A percentile compares a stretch with the other conserved stretches of the same genome.
Conservation (phyloP, 2,888 invertebrate genomes). For the Luperina nickerlii region DNA sequence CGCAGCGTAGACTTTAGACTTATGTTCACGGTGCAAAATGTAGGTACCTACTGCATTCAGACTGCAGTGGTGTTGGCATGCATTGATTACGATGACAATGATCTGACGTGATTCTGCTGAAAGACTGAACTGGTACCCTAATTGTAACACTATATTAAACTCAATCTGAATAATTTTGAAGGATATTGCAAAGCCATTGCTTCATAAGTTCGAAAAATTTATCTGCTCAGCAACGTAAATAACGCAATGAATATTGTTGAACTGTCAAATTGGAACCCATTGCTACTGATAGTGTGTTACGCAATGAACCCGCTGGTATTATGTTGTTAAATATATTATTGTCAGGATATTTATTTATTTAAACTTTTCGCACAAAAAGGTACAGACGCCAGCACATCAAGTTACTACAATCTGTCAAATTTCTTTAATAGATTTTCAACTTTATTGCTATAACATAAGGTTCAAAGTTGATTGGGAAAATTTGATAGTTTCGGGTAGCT, state of each 20-base stretch:
- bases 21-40: neutral
- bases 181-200: neutral
- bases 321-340: neutral
- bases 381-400: no score
- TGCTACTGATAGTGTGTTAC: neutral
- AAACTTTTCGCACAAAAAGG: no score
- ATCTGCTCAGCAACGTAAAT: neutral
- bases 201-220: neutral
- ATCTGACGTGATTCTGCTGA: conserved; percentile 11
- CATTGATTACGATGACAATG: neutral
- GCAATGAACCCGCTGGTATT: no score
- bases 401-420: no score
- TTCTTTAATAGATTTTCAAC: no score
- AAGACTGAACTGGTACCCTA: neutral
- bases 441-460: no score
- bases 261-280: neutral
- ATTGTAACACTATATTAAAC: neutral
- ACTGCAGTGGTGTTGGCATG: conserved; percentile 1
- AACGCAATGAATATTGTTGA: neutral
- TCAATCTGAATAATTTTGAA: neutral
- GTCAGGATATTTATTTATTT: neutral
- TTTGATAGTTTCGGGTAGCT: no score
- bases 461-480: no score
- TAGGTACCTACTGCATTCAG: neutral
- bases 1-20: conserved; percentile 17